Percentiles rank a stretch among this genome's conserved stretches.
These are phyloP conservation scores for Petrophora chlorosata DNA, from an alignment of 2,888 invertebrate species.

Conservation along the genomic window DNA sequence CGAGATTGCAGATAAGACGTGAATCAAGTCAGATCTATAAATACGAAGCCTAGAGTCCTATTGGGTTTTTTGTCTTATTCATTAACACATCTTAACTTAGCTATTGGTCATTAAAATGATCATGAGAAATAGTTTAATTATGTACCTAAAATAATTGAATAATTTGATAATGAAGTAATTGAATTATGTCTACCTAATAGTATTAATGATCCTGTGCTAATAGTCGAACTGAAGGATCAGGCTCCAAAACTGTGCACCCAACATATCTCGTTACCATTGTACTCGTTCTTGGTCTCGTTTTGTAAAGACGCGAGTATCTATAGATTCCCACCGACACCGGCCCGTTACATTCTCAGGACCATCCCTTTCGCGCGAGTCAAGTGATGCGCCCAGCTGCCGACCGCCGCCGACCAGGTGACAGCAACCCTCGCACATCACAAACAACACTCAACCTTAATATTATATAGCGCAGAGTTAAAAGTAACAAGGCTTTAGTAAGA, in stretches of 20 bases:
- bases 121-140: no score
- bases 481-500: not conserved
- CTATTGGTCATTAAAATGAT: no score
- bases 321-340: conserved; percentile 64
- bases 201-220: not conserved
- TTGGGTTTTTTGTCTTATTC: no score
- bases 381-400: conserved; percentile 76
- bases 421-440: conserved; percentile 29
- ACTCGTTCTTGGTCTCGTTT: conserved; percentile 30
- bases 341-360: conserved; percentile 77
- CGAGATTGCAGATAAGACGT: no score
- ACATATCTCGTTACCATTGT: conserved; percentile 68
- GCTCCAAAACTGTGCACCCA: conserved; percentile 27
- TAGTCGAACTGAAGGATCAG: conserved; percentile 14
- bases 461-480: conserved; percentile 24
- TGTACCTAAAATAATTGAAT: no score
- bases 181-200: not conserved
- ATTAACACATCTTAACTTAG: no score
- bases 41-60: no score
- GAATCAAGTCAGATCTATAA: no score
- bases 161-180: no score
- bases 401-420: conserved; percentile 72
- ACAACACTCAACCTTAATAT: conserved; percentile 44
- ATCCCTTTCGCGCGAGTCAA: conserved; percentile 81
- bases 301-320: conserved; percentile 50